Evolutionary conservation across 2,113 vertebrate genomes (phyloP).

Genomic region (Notarius quadriscutis): DNA sequence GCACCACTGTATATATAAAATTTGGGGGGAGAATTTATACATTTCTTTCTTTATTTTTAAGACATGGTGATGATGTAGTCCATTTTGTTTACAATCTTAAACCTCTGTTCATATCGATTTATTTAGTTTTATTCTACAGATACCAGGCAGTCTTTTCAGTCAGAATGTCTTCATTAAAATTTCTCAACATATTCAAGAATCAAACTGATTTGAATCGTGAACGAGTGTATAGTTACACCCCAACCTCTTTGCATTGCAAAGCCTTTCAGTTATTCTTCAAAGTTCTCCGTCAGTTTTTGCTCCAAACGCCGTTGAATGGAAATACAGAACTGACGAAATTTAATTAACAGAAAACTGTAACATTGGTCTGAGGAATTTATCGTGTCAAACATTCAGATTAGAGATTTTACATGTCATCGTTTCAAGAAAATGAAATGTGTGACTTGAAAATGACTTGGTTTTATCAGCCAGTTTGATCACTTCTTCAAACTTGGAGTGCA

Average conservation of each 20-base stretch:
- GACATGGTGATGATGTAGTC: not conserved
- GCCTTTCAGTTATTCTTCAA: not conserved
- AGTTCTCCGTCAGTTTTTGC: not conserved
- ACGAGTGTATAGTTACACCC: not conserved
- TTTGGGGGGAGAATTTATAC: no score
- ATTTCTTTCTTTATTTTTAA: not conserved
- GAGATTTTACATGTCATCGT: not conserved
- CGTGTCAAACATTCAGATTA: not conserved
- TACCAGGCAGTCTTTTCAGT: not conserved
- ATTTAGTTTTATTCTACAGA: not conserved
- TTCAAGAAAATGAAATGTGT: not conserved
- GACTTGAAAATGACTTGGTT: not conserved
- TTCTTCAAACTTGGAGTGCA: not conserved
- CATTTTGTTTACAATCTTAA: not conserved
- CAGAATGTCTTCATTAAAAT: not conserved
- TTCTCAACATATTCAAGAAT: not conserved
- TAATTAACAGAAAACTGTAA: not conserved
- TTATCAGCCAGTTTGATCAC: not conserved
- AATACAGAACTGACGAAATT: not conserved
- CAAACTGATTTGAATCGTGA: not conserved
- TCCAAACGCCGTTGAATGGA: not conserved
- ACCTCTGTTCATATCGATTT: not conserved
- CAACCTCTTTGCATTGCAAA: not conserved
- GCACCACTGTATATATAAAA: no score
- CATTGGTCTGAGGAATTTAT: not conserved